phyloP scores from a whole-genome alignment of 2,888 invertebrate genomes.

The Aproaerema taeniolella region DNA sequence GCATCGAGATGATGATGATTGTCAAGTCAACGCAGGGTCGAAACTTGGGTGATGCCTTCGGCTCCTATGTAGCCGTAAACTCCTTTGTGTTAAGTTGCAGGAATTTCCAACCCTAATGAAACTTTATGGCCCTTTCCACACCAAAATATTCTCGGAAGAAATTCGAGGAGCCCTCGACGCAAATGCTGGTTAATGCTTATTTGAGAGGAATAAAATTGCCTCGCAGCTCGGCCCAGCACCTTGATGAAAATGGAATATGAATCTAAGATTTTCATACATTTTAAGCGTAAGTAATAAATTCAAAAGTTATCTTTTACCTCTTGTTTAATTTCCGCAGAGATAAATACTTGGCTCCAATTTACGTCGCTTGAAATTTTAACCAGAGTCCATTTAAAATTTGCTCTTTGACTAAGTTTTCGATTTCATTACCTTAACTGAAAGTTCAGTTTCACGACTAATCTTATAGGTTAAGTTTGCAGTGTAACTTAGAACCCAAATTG shows the following conservation, averaged over 20 bases:
- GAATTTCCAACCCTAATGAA: slow-evolving; percentile 30
- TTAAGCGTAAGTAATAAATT: too few relatives aligned
- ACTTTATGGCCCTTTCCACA: slow-evolving; percentile 26
- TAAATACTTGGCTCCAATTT: too few relatives aligned
- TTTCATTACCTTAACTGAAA: too few relatives aligned
- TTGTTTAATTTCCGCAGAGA: too few relatives aligned
- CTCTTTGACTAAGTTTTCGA: too few relatives aligned
- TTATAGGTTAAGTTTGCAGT: too few relatives aligned
- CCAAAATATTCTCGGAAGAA: slow-evolving; percentile 25
- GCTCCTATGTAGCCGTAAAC: slow-evolving; percentile 26
- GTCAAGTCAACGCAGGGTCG: slow-evolving; percentile 1
- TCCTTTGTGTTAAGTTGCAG: slow-evolving; percentile 35
- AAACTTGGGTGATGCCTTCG: slow-evolving; percentile 17
- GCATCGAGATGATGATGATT: not conserved
- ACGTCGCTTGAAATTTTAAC: too few relatives aligned
- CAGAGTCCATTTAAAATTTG: too few relatives aligned
- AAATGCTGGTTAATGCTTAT: slow-evolving; percentile 13
- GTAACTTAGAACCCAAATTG: too few relatives aligned
- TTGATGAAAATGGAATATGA: not conserved
- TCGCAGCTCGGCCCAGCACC: not conserved
- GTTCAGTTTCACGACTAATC: too few relatives aligned
- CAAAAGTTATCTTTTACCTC: too few relatives aligned
- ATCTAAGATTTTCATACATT: slow-evolving; percentile 22
- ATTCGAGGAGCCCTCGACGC: slow-evolving; percentile 5
- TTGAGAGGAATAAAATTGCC: slow-evolving; percentile 11